These are phyloP conservation scores for Peromyscus polionotus DNA, from an alignment of 2,113 vertebrate genomes.

Conservation along the genomic window DNA sequence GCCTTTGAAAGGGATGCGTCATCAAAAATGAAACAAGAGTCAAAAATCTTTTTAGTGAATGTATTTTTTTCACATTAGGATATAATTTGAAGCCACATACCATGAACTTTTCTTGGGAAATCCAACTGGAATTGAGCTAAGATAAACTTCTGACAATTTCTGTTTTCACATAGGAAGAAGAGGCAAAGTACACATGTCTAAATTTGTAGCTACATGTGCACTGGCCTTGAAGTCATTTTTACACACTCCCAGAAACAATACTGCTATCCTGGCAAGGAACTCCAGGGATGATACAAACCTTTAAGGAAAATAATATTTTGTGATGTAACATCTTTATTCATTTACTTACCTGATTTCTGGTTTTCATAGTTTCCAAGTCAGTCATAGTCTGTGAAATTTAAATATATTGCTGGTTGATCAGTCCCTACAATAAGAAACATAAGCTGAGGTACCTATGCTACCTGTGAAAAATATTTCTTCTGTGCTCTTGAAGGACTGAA, in stretches of 20 bases:
- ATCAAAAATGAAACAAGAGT: neutral
- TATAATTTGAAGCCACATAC: neutral
- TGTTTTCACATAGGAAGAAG: neutral
- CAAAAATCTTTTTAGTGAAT: constrained; percentile 31
- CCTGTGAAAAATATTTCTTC: neutral
- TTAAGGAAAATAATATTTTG: neutral
- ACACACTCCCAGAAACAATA: neutral
- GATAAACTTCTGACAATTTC: neutral
- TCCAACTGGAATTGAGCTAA: constrained; percentile 1
- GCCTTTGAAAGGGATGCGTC: neutral
- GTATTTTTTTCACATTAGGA: constrained; percentile 24
- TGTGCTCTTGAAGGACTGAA: neutral
- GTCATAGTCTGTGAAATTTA: constrained; percentile 19
- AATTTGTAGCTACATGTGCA: neutral
- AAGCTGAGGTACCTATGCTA: neutral
- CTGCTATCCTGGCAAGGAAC: neutral
- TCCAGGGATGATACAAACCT: neutral
- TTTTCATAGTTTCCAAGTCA: neutral
- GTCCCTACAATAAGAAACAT: neutral
- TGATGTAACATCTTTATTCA: neutral
- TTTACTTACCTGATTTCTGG: neutral
- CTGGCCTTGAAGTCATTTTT: neutral
- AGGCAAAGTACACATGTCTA: neutral
- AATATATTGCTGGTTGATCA: neutral
- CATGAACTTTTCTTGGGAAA: neutral